Percentiles rank a stretch among this genome's conserved stretches.
phyloP scores from a whole-genome alignment of 1,140 invertebrate species.

The Drosophila rufa region DNA sequence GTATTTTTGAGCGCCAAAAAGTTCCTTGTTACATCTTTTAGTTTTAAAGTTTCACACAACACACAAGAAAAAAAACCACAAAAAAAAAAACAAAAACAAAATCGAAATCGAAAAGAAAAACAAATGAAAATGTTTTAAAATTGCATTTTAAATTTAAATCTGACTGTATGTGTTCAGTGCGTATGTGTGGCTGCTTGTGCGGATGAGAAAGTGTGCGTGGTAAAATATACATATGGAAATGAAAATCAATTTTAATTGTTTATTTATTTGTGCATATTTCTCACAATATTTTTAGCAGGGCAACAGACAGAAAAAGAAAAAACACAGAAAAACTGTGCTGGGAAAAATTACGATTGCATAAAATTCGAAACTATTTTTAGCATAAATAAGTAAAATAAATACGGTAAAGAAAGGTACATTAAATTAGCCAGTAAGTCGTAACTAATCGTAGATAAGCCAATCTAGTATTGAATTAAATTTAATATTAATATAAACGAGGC shows the following conservation, averaged over 20 bases:
- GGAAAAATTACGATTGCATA: conserved; percentile 48
- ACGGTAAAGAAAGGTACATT: conserved; percentile 48
- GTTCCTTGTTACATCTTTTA: conserved; percentile 83
- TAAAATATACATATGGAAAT: conserved; percentile 38
- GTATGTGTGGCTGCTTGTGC: conserved; percentile 21
- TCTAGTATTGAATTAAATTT: conserved; percentile 48
- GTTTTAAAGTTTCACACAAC: conserved; percentile 72
- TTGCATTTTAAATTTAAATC: conserved; percentile 77
- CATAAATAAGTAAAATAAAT: conserved; percentile 61
- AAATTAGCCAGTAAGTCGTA: conserved; percentile 71
- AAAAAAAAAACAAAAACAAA: conserved; percentile 43
- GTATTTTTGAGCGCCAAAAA: conserved; percentile 83
- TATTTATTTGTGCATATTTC: conserved; percentile 77
- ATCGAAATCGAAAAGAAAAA: conserved; percentile 22
- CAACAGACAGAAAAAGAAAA: conserved; percentile 19
- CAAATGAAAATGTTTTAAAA: conserved; percentile 75
- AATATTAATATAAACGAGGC: conserved; percentile 39
- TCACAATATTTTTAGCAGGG: conserved; percentile 65
- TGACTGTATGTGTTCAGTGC: conserved; percentile 76
- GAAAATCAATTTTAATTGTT: conserved; percentile 78
- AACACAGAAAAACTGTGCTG: conserved; percentile 22
- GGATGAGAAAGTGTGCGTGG: conserved; percentile 38
- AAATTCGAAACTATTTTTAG: conserved; percentile 68
- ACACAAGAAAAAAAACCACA: conserved; percentile 9
- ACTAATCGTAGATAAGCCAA: conserved; percentile 64